Evolutionary conservation across 2,888 invertebrate species (phyloP).

Genomic region (Rhamphomyia laevipes): DNA sequence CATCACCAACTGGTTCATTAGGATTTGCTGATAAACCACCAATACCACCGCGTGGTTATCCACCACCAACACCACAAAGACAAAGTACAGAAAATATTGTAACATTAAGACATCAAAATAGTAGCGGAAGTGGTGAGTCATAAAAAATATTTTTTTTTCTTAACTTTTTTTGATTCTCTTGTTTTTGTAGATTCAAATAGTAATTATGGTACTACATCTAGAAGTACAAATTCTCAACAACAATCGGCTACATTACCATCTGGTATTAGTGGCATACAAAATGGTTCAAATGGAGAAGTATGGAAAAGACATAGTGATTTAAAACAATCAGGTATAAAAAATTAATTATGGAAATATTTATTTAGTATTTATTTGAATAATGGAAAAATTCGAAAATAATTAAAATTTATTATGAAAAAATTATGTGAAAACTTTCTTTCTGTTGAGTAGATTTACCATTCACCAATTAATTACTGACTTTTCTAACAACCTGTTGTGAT

Average conservation of each 20-base stretch:
- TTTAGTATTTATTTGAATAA: too few relatives aligned
- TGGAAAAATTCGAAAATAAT: too few relatives aligned
- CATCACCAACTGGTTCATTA: conserved; percentile 26
- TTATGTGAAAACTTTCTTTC: too few relatives aligned
- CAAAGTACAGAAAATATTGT: conserved; percentile 35
- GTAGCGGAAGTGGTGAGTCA: conserved; percentile 27
- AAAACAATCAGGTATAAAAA: conserved; percentile 28
- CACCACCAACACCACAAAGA: conserved; percentile 43
- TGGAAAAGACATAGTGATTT: conserved; percentile 31
- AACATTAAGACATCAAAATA: conserved; percentile 28
- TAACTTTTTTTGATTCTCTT: background rate
- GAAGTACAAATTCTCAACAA: conserved; percentile 18
- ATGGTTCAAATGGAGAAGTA: conserved; percentile 32
- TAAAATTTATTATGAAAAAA: too few relatives aligned
- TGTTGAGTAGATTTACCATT: too few relatives aligned
- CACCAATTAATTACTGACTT: too few relatives aligned
- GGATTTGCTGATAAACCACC: conserved; percentile 42
- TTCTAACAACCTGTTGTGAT: too few relatives aligned
- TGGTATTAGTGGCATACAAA: conserved; percentile 25
- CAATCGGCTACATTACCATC: conserved; percentile 28
- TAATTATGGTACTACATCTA: conserved; percentile 23
- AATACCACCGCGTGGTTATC: conserved; percentile 46
- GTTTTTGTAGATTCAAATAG: conserved; percentile 24
- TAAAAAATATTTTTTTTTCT: background rate
- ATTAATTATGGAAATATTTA: too few relatives aligned